Base-by-base conservation (phyloP, 2,888 invertebrate species). In the Acanthosoma haemorrhoidale region DNA sequence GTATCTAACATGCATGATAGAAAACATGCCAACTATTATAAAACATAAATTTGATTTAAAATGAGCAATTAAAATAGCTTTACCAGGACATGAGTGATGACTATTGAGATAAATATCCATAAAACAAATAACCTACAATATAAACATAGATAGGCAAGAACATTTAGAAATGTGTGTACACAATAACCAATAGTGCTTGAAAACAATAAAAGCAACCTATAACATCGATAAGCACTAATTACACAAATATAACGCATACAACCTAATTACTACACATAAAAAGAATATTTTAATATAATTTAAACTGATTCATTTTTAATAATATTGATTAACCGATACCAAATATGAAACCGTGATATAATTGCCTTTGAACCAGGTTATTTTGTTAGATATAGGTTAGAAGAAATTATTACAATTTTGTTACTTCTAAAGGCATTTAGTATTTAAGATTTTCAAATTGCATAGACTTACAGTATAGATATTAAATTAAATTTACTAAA, bases 171-270 rank as follows among this genome's bases (percentile, higher is more conserved):
- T 67, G 43, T 67, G 67, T 67, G 67, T 43, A 67, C 34, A 67
- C 34, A 51, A 21, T 21, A 64, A 68, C 39, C 58, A 68, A 68
- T 68, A 59, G 68, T 68, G 68, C 68, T 68, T 59, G 58, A 31
- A 68, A 68, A 68, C 59, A 68, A 59, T 58, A 59, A 32, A 68
- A 68, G 68, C 68, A 29, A 68, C 68, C 68, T 68, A 68, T 59
- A 38, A 68, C 68, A 68, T 68, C 18, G 68, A 68, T 31, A 68
- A 68, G 68, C 68, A 68, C 38, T 60, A 69, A 69, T 69, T 69
- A 69, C 69, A 69, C 69, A 69, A 69, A 69, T 69, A 69, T 69
- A 69, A 69, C 69, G 36, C 15, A 41, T 34, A 59, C 69, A 67
- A 43, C 67, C 67, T 51, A 57, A 51, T 25, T 21, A 51, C 67